Percentiles rank a stretch among this genome's conserved stretches.
Conservation (phyloP, 2,888 invertebrate species). For the Trachelus troglodyta region DNA sequence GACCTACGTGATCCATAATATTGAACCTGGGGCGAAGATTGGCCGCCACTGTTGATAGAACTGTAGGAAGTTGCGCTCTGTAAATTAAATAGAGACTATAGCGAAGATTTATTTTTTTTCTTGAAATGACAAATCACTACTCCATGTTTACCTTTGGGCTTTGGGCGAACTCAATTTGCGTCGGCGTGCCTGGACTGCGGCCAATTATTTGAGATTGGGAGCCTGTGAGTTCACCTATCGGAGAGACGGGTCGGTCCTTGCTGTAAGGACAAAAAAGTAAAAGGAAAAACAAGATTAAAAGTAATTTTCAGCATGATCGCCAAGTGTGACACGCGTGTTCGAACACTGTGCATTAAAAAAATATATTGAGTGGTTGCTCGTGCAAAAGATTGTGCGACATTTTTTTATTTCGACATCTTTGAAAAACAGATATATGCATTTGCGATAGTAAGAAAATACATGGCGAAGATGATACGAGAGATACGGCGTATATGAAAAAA, state of each 20-base stretch:
- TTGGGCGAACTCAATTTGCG: conserved; percentile 59
- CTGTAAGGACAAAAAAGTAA: conserved; percentile 55
- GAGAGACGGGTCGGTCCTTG: conserved; percentile 72
- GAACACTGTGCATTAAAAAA: too few species aligned
- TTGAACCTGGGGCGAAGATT: conserved; percentile 74
- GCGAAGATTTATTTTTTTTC: neutral
- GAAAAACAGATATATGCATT: conserved; percentile 29
- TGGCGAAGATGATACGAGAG: neutral
- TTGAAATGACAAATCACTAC: neutral
- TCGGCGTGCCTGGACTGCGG: conserved; percentile 63
- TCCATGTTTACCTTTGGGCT: conserved; percentile 63
- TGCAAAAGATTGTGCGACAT: conserved; percentile 38
- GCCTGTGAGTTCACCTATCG: conserved; percentile 63
- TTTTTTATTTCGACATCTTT: conserved; percentile 19
- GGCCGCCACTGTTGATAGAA: conserved; percentile 65
- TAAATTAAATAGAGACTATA: conserved; percentile 20
- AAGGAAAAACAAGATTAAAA: too few species aligned
- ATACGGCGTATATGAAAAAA: too few species aligned
- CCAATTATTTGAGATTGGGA: conserved; percentile 61
- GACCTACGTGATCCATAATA: conserved; percentile 75
- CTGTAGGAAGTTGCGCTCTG: conserved; percentile 60
- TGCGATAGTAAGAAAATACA: conserved; percentile 4
- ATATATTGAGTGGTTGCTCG: conserved; percentile 27
- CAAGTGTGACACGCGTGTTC: neutral
- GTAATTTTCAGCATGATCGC: too few species aligned